A percentile compares a stretch with the other conserved stretches of the same genome.
Evolutionary conservation across 2,888 invertebrate species (phyloP).

Genomic region (Caenorhabditis virilis): DNA sequence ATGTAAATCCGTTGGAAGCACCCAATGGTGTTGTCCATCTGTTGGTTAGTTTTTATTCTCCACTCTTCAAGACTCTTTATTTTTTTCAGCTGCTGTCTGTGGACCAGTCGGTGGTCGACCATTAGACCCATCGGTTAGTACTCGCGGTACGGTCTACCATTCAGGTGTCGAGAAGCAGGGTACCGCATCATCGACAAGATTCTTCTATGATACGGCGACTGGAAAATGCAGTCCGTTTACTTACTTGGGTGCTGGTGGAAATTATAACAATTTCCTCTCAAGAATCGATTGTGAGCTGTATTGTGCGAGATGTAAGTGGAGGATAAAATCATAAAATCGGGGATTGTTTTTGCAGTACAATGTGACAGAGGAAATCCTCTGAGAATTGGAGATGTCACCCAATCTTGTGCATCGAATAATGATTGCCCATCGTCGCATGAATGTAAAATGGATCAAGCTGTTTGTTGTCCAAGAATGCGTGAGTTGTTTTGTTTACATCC

Average conservation of each 20-base stretch:
- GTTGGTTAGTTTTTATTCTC: conserved; percentile 42
- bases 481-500: conserved; percentile 2
- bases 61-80: too few species aligned
- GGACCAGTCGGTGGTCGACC: conserved; percentile 57
- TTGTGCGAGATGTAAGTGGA: conserved; percentile 47
- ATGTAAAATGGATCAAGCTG: conserved; percentile 58
- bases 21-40: conserved; percentile 59
- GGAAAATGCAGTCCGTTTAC: conserved; percentile 57
- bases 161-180: conserved; percentile 56
- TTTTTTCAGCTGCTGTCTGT: conserved; percentile 51
- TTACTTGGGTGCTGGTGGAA: conserved; percentile 57
- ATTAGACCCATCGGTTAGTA: conserved; percentile 44
- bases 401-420: conserved; percentile 49
- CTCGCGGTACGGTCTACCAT: conserved; percentile 50
- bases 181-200: conserved; percentile 52
- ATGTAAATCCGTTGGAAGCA: conserved; percentile 55
- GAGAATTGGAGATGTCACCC: conserved; percentile 56
- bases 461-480: conserved; percentile 64
- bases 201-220: conserved; percentile 49
- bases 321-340: background rate
- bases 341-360: conserved; percentile 42
- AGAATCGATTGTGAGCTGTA: conserved; percentile 56
- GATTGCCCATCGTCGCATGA: conserved; percentile 60
- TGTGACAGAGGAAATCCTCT: conserved; percentile 58
- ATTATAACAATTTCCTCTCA: conserved; percentile 60